Base-by-base conservation (phyloP, 2,797 vertebrate species). In the Phaenicophaeus curvirostris region DNA sequence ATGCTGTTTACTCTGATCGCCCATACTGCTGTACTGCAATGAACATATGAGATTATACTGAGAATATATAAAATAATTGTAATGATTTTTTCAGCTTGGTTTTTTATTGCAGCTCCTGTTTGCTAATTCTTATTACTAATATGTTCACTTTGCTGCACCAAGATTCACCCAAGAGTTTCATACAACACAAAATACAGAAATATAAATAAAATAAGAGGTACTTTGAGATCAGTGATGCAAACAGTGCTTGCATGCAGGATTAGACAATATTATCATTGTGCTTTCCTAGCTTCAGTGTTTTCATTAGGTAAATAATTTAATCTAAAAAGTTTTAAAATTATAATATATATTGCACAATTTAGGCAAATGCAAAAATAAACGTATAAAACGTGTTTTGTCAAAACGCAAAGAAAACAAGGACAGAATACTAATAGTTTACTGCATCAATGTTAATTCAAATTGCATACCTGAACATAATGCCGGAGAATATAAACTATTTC, bases 381-480 rank as follows among this genome's bases (percentile, higher is more conserved):
- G 15, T 4, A 79, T 35, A 58, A 84, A 72, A 37, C 4, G 20
- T 39, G 13, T n/a, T 77, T 39, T 42, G n/a, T 20, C 37, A 88
- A 82, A 86, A 85, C 57, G 21, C n/a, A 86, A 77, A 46, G 42
- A 73, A 82, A 92, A 72, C 21, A 87, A 66, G 76, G 35, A 72
- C 35, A 53, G 27, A 80, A 51, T 14, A 62, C 18, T 46, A 58
- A 31, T 14, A 85, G 35, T 51, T 91, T 54, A 80, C 42, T 28
- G 8, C 66, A 87, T 44, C 39, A 57, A 20, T 12, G 25, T 67
- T 62, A 50, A 84, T 54, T 61, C 48, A 16, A 80, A 73, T 59
- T 73, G 96, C 98, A 98, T 97, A 99, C 99, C 98, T 98, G 97
- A 85, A 99, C 95, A 95, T 98, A 99, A 97, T 99, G 99, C 5